A percentile compares a stretch with the other conserved stretches of the same genome.
Conservation (phyloP, 2,113 vertebrate genomes). For the Hemibagrus wyckioides region DNA sequence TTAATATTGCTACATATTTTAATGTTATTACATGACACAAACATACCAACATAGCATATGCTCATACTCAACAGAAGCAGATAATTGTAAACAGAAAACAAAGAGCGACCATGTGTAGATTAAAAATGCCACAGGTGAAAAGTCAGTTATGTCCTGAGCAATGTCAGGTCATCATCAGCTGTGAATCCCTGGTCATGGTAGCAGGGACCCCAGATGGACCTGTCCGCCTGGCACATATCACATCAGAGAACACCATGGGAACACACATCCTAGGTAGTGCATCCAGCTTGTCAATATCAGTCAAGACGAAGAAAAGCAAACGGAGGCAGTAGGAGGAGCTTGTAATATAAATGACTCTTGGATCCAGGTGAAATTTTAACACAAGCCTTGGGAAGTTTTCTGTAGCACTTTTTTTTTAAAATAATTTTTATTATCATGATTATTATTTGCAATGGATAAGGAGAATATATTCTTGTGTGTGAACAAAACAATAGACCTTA, state of each 20-base stretch:
- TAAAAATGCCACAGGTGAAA: conserved; percentile 5
- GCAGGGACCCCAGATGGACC: conserved; percentile 22
- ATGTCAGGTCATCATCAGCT: conserved; percentile 1
- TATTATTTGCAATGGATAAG: neutral
- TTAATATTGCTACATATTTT: neutral
- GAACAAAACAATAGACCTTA: neutral
- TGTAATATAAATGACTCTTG: neutral
- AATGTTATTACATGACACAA: neutral
- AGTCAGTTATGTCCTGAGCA: conserved; percentile 6
- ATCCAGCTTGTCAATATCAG: neutral
- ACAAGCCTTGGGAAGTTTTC: neutral
- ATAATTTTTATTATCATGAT: no score
- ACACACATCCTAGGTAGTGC: neutral
- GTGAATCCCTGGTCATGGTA: conserved; percentile 1
- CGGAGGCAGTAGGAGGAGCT: neutral
- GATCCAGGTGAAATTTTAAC: neutral
- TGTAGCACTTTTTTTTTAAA: neutral
- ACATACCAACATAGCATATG: neutral
- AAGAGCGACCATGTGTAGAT: neutral
- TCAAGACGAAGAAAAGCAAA: neutral
- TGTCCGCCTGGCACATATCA: conserved; percentile 23
- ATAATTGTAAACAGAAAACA: neutral
- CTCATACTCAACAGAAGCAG: neutral
- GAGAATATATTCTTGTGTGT: neutral
- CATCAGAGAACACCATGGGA: conserved; percentile 5